phyloP scores from a whole-genome alignment of 1,140 invertebrate species.

The Trichomalopsis sarcophagae region DNA sequence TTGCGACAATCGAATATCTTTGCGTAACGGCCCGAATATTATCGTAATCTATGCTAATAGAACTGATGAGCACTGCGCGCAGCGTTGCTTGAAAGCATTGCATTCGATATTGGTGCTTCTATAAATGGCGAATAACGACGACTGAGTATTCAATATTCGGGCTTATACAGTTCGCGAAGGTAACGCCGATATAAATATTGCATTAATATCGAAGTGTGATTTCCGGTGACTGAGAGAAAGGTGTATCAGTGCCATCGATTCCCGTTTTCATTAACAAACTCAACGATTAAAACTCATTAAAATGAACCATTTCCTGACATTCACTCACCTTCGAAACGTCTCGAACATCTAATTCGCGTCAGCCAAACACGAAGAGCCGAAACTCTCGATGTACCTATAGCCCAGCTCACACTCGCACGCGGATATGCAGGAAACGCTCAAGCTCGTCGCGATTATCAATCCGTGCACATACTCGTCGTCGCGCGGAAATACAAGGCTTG shows the following conservation, averaged over 20 bases:
- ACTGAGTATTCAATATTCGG: neutral
- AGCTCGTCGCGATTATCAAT: slow-evolving; percentile 15
- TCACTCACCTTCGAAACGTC: neutral
- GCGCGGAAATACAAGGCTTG: slow-evolving; percentile 23
- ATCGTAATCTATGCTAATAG: neutral
- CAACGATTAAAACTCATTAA: no score
- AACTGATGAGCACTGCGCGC: neutral
- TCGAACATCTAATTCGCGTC: neutral
- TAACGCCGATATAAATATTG: no score
- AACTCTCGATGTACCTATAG: neutral
- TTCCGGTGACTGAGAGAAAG: no score
- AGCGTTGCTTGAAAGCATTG: neutral
- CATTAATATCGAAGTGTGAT: no score
- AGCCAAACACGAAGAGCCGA: neutral
- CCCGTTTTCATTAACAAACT: no score
- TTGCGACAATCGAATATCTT: no score
- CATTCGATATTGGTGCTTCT: neutral
- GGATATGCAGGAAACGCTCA: neutral
- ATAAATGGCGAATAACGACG: neutral
- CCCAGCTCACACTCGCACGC: neutral
- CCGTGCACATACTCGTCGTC: neutral
- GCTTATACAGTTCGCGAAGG: neutral
- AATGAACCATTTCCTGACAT: no score
- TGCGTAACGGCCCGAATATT: no score
- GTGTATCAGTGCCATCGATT: no score